phyloP scores from a whole-genome alignment of 92 coral and sea anemone genomes.

The Anthopleura xanthogrammica region DNA sequence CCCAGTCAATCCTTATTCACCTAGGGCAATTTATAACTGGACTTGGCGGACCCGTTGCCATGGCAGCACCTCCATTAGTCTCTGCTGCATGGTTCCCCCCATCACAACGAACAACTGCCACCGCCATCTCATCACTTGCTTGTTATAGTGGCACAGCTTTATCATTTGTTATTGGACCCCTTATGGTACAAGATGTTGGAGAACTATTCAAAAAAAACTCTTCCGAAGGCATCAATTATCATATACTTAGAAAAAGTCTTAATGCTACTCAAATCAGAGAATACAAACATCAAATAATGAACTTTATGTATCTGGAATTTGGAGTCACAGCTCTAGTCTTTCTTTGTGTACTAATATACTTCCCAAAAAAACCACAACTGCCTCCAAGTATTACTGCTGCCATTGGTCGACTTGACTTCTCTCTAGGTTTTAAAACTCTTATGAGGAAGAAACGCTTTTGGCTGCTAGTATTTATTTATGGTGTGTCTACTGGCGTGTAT shows the following conservation, averaged over 20 bases:
- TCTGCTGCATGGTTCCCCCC: slow-evolving; percentile 99
- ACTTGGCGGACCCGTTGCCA: slow-evolving; percentile 91
- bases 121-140: slow-evolving; percentile 88
- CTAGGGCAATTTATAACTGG: slow-evolving; percentile 92
- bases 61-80: slow-evolving; percentile 95
- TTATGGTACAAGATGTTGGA: slow-evolving; percentile 74
- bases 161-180: slow-evolving; percentile 83
- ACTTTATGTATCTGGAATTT: slow-evolving; percentile 76
- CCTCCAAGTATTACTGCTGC: slow-evolving; percentile 98
- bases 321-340: slow-evolving; percentile 61
- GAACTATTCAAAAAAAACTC: slow-evolving; percentile 6
- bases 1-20: slow-evolving; percentile 62
- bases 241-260: slow-evolving; percentile 41
- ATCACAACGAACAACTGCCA: slow-evolving; percentile 91
- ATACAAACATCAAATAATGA: slow-evolving; percentile 65
- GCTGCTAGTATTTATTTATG: slow-evolving; percentile 78
- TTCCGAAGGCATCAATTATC: slow-evolving; percentile 28
- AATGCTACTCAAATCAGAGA: slow-evolving; percentile 43
- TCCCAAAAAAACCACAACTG: slow-evolving; percentile 75
- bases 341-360: slow-evolving; percentile 67
- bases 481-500: slow-evolving; percentile 86
- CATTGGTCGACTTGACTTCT: slow-evolving; percentile 88
- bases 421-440: slow-evolving; percentile 67
- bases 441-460: slow-evolving; percentile 79
- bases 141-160: slow-evolving; percentile 91